A percentile compares a stretch with the other conserved stretches of the same genome.
phyloP scores from a whole-genome alignment of 2,113 vertebrate genomes.

The Progne subis region DNA sequence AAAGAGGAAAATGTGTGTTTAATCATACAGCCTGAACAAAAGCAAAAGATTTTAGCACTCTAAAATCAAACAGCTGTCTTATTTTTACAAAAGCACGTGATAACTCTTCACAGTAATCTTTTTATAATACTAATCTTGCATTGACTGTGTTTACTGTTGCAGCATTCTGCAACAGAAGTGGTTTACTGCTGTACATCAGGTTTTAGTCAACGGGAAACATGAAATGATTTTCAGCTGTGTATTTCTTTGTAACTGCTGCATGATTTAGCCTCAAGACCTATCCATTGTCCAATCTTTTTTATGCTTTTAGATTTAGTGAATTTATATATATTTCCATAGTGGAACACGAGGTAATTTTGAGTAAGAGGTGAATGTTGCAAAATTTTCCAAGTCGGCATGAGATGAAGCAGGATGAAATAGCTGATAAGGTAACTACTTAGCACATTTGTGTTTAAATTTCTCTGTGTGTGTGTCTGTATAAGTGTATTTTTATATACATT shows the following conservation, averaged over 20 bases:
- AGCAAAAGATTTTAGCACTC: neutral
- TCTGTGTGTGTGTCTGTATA: neutral
- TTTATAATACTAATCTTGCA: neutral
- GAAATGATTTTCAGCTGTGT: conserved; percentile 9
- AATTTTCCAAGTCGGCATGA: conserved; percentile 12
- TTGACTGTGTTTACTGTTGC: conserved; percentile 2
- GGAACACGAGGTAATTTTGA: neutral
- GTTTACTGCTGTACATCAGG: neutral
- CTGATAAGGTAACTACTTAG: neutral
- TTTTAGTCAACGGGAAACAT: neutral
- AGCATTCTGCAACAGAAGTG: neutral
- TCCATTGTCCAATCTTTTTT: neutral
- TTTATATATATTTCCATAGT: neutral
- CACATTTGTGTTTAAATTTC: neutral
- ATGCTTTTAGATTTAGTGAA: neutral
- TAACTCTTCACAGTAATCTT: neutral
- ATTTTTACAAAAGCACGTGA: neutral
- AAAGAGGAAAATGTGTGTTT: neutral
- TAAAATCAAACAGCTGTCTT: conserved; percentile 3
- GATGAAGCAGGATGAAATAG: neutral
- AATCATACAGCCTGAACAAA: neutral
- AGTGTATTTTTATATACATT: neutral
- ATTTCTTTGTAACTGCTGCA: neutral
- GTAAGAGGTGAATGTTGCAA: neutral
- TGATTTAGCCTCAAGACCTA: neutral